Percentiles rank a stretch among this genome's conserved stretches.
Evolutionary conservation across 1,140 invertebrate genomes (phyloP).

Genomic region (Prorops nasuta): DNA sequence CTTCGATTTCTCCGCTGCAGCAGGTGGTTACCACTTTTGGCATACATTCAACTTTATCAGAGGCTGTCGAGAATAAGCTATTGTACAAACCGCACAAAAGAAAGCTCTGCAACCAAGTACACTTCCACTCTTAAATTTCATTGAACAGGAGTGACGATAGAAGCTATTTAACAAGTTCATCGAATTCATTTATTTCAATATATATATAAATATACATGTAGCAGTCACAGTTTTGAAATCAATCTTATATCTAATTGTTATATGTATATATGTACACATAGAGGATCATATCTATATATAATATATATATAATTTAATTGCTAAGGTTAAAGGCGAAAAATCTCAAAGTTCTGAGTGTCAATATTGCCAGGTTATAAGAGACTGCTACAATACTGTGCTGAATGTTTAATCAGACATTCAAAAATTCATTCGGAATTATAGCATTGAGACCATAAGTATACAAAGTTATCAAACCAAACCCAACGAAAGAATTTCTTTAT

Average conservation of each 20-base stretch:
- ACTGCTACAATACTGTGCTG: slow-evolving; percentile 13
- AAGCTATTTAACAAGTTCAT: background rate
- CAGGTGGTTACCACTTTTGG: too few species aligned
- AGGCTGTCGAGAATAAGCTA: too few species aligned
- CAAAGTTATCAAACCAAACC: slow-evolving; percentile 1
- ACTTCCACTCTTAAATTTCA: too few species aligned
- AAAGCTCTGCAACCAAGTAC: too few species aligned
- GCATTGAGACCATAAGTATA: slow-evolving; percentile 8
- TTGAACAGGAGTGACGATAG: background rate
- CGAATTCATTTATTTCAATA: slow-evolving; percentile 26
- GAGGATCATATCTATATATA: slow-evolving; percentile 10
- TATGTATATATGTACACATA: slow-evolving; percentile 18
- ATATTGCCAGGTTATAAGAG: slow-evolving; percentile 10
- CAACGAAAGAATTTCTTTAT: background rate
- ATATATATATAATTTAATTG: slow-evolving; percentile 8
- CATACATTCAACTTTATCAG: too few species aligned
- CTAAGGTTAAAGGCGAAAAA: background rate
- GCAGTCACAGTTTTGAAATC: slow-evolving; percentile 25
- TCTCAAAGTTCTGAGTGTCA: slow-evolving; percentile 4
- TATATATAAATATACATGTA: slow-evolving; percentile 39
- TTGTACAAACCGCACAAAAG: too few species aligned
- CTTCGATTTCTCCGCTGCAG: too few species aligned
- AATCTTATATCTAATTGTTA: slow-evolving; percentile 13
- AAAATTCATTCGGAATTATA: slow-evolving; percentile 7
- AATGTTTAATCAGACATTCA: too few species aligned